Evolutionary conservation across 1,140 invertebrate genomes (phyloP).

Genomic region (Ctenoplectra terminalis): DNA sequence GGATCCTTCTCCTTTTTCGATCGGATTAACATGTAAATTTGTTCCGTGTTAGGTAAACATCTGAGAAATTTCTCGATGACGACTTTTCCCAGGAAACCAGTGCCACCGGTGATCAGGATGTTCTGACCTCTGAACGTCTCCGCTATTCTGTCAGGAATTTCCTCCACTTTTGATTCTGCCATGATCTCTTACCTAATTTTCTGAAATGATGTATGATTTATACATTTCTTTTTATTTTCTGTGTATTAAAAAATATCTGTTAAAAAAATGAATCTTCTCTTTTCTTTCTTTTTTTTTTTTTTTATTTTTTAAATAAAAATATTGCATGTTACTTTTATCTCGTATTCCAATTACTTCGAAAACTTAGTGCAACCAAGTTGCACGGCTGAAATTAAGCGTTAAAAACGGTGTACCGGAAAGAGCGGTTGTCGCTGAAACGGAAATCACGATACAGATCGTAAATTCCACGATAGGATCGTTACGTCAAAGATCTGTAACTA

Average conservation of each 20-base stretch:
- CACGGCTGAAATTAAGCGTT: neutral
- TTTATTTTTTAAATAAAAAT: neutral
- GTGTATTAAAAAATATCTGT: neutral
- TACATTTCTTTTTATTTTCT: neutral
- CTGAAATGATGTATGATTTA: conserved; percentile 4
- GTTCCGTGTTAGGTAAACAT: conserved; percentile 86
- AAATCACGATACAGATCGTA: neutral
- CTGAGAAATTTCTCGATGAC: conserved; percentile 88
- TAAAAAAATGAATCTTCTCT: too few species aligned
- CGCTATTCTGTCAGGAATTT: conserved; percentile 79
- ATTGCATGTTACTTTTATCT: neutral
- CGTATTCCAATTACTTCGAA: too few species aligned
- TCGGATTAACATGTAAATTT: conserved; percentile 90
- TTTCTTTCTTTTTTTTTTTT: too few species aligned
- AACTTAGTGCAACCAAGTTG: too few species aligned
- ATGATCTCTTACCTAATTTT: conserved; percentile 23
- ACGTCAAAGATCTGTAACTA: too few species aligned
- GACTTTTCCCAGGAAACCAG: conserved; percentile 89
- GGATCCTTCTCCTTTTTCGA: conserved; percentile 91
- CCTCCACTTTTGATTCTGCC: conserved; percentile 58
- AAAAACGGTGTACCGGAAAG: neutral
- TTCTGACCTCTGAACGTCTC: conserved; percentile 80
- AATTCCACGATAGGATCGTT: too few species aligned
- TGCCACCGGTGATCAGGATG: conserved; percentile 85
- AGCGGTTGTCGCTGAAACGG: neutral